These are phyloP conservation scores for Carposina sasakii DNA, from an alignment of 1,140 invertebrate species.

Conservation along the genomic window DNA sequence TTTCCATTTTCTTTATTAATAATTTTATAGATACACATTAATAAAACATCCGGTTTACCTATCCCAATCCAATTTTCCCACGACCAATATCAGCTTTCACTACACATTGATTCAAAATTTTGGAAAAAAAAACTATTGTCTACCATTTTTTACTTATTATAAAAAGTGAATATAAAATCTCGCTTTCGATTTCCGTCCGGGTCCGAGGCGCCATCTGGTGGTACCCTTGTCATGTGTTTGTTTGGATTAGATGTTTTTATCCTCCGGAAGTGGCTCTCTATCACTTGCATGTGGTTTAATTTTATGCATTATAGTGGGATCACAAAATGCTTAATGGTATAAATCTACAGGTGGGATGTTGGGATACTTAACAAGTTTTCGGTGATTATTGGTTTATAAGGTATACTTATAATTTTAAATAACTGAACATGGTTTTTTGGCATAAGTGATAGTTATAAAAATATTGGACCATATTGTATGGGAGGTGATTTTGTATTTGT, in stretches of 20 bases:
- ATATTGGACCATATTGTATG: too few species aligned
- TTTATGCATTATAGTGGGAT: slow-evolving; percentile 16
- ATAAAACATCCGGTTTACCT: too few species aligned
- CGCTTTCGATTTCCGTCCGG: slow-evolving; percentile 62
- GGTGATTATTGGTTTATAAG: too few species aligned
- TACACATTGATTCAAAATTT: slow-evolving; percentile 35
- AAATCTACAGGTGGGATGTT: too few species aligned
- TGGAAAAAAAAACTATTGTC: slow-evolving; percentile 42
- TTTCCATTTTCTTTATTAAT: too few species aligned
- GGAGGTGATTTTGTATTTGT: too few species aligned
- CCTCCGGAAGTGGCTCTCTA: slow-evolving; percentile 46
- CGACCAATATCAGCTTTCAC: slow-evolving; percentile 47
- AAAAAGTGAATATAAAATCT: slow-evolving; percentile 45
- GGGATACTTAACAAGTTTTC: too few species aligned
- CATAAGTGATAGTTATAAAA: too few species aligned
- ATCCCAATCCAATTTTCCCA: slow-evolving; percentile 31
- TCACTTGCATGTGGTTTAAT: slow-evolving; percentile 37
- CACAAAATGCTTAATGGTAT: too few species aligned
- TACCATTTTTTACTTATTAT: slow-evolving; percentile 49
- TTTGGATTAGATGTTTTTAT: slow-evolving; percentile 52
- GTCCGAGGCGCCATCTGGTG: slow-evolving; percentile 60
- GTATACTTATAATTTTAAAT: too few species aligned
- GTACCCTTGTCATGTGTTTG: slow-evolving; percentile 60
- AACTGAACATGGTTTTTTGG: too few species aligned
- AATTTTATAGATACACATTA: too few species aligned